phyloP scores from a whole-genome alignment of 2,888 invertebrate genomes.

The Boloria euphrosyne region DNA sequence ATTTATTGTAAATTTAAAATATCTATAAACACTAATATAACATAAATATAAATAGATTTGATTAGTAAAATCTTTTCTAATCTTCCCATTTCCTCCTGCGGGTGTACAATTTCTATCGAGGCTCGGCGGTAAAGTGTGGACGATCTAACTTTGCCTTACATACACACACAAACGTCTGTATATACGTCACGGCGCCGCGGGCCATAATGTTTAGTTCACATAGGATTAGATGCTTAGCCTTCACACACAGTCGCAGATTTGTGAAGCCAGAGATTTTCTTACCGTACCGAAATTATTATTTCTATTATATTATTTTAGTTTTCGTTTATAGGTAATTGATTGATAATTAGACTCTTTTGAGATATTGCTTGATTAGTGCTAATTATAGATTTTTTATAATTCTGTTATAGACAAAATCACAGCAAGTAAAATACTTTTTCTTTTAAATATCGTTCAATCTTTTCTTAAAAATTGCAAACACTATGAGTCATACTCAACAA shows the following conservation, averaged over 20 bases:
- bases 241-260: conserved; percentile 39
- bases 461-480: neutral
- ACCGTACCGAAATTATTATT: conserved; percentile 1
- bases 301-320: conserved; percentile 4
- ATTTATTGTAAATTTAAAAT: too few species aligned
- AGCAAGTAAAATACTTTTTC: too few species aligned
- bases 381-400: too few species aligned
- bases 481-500: neutral
- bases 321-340: neutral
- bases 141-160: conserved; percentile 81
- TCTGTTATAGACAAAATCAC: too few species aligned
- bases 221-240: conserved; percentile 67
- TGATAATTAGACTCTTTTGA: neutral
- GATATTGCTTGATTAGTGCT: neutral
- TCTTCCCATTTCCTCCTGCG: conserved; percentile 42
- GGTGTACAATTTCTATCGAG: conserved; percentile 75
- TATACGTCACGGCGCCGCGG: conserved; percentile 59
- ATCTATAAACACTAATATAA: too few species aligned
- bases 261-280: conserved; percentile 17
- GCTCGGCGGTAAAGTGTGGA: conserved; percentile 81
- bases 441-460: neutral
- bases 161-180: conserved; percentile 52
- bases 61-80: neutral
- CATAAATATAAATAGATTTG: too few species aligned
- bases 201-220: conserved; percentile 62